Conservation (phyloP, 2,888 invertebrate genomes). For the Drosophila incognita region DNA sequence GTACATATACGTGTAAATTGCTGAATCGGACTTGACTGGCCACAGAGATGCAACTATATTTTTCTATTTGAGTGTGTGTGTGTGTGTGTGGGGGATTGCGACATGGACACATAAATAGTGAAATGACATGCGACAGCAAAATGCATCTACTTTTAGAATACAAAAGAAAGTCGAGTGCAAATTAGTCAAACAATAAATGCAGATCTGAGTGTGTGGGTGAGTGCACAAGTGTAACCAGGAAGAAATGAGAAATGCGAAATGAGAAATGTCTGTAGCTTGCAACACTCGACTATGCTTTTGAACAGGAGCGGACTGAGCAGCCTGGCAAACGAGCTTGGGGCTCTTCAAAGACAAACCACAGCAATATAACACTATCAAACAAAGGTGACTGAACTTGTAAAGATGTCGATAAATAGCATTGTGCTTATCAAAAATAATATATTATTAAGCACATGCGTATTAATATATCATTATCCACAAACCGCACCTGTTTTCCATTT, state of each 20-base stretch:
- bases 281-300: background rate
- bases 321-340: background rate
- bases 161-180: conserved; percentile 65
- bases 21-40: conserved; percentile 15
- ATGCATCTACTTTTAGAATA: conserved; percentile 25
- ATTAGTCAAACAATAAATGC: conserved; percentile 58
- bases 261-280: conserved; percentile 4
- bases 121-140: conserved; percentile 39
- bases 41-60: conserved; percentile 36
- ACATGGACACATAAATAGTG: conserved; percentile 30
- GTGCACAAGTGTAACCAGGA: conserved; percentile 59
- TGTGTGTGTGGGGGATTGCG: background rate
- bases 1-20: conserved; percentile 37
- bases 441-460: background rate
- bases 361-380: background rate
- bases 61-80: background rate
- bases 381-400: background rate
- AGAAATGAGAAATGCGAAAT: conserved; percentile 45
- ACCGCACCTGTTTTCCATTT: conserved; percentile 6
- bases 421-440: background rate
- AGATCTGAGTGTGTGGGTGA: conserved; percentile 26
- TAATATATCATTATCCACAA: too few species aligned
- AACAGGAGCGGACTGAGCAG: conserved; percentile 27
- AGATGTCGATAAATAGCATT: background rate
- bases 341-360: background rate